phyloP scores from a whole-genome alignment of 2,888 invertebrate species.

The Chloromyia formosa region DNA sequence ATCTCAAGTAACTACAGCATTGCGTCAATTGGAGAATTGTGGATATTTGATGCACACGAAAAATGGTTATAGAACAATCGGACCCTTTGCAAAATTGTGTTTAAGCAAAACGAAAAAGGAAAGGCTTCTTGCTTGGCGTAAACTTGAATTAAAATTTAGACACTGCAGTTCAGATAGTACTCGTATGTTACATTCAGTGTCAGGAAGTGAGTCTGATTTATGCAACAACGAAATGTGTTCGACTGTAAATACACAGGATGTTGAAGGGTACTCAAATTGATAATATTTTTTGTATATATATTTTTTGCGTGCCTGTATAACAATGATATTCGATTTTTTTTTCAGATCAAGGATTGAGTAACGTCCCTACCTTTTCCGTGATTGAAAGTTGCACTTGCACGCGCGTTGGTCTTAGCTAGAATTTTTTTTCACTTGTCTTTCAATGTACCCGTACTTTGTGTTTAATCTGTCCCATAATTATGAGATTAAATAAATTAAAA shows the following conservation, averaged over 20 bases:
- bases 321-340: too few species aligned
- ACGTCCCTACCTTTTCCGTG: too few species aligned
- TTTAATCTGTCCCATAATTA: too few species aligned
- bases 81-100: constrained; percentile 60
- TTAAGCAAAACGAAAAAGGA: constrained; percentile 57
- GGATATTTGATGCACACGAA: constrained; percentile 57
- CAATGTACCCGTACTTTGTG: too few species aligned
- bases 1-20: constrained; percentile 59
- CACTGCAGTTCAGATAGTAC: constrained; percentile 42
- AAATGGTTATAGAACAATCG: constrained; percentile 60
- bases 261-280: constrained; percentile 26
- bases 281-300: too few species aligned
- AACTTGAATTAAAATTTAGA: constrained; percentile 44
- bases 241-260: constrained; percentile 34
- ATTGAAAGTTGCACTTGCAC: too few species aligned
- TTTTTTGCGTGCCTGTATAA: too few species aligned
- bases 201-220: constrained; percentile 37
- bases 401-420: too few species aligned
- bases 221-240: constrained; percentile 33
- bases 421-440: too few species aligned
- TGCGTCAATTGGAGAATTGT: constrained; percentile 55
- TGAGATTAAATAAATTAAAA: too few species aligned
- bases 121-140: constrained; percentile 56
- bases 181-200: constrained; percentile 22
- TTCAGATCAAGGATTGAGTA: too few species aligned